These are phyloP conservation scores for Dendrolimus pini DNA, from an alignment of 2,888 invertebrate species.

Conservation along the genomic window DNA sequence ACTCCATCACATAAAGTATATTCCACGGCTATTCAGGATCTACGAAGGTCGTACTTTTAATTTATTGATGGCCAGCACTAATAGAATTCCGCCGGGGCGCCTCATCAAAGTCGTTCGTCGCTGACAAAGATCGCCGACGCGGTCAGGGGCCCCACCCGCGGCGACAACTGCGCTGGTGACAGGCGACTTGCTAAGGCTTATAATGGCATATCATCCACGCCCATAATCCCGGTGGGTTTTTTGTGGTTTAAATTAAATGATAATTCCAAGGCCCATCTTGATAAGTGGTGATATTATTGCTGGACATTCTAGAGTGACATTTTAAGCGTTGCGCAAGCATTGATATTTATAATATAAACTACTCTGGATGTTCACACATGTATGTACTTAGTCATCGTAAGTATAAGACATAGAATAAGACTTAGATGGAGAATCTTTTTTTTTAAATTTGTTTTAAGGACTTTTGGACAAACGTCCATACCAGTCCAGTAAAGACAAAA, in stretches of 20 bases:
- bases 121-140: not conserved
- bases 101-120: slow-evolving; percentile 4
- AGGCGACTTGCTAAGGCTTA: not conserved
- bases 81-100: slow-evolving; percentile 3
- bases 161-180: not conserved
- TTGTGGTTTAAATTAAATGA: not conserved
- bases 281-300: not conserved
- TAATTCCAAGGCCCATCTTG: not conserved
- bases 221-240: not conserved
- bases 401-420: too few relatives aligned
- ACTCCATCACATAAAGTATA: not conserved
- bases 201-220: not conserved
- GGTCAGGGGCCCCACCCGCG: not conserved
- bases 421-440: too few relatives aligned
- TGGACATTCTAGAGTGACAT: not conserved
- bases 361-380: too few relatives aligned
- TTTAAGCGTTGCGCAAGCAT: too few relatives aligned
- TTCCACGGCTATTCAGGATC: not conserved
- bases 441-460: too few relatives aligned
- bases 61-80: not conserved
- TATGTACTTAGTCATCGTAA: too few relatives aligned
- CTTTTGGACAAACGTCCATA: too few relatives aligned
- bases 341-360: too few relatives aligned
- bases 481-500: too few relatives aligned
- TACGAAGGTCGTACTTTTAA: not conserved